Conservation (phyloP, 2,888 invertebrate species). For the Eupithecia tripunctaria region DNA sequence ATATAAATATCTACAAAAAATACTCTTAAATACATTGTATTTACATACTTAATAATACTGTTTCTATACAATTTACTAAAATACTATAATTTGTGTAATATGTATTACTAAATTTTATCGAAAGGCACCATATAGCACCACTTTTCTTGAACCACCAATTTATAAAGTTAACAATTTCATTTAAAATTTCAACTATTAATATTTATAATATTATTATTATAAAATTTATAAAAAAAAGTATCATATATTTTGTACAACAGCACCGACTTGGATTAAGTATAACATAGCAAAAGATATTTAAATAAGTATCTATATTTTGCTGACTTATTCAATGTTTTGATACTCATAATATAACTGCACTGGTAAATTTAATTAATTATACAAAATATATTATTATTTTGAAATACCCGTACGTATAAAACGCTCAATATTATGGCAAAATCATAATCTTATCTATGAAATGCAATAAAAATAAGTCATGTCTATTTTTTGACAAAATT, state of each 20-base stretch:
- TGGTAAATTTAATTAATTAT: not conserved
- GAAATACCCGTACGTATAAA: conserved; percentile 9
- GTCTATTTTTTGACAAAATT: not conserved
- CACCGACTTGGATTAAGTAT: not conserved
- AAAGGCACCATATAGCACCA: conserved; percentile 68
- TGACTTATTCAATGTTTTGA: not conserved
- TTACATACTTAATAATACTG: conserved; percentile 66
- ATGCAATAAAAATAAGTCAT: not conserved
- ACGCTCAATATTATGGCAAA: conserved; percentile 18
- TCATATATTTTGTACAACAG: conserved; percentile 3
- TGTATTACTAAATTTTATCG: conserved; percentile 32
- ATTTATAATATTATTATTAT: too few relatives aligned
- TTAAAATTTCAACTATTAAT: not conserved
- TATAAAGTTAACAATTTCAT: not conserved
- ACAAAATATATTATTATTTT: not conserved
- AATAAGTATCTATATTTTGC: not conserved
- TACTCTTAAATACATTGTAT: conserved; percentile 44
- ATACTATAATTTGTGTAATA: not conserved
- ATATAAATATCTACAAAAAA: conserved; percentile 55
- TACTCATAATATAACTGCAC: not conserved
- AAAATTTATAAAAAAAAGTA: too few relatives aligned
- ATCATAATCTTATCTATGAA: conserved; percentile 3
- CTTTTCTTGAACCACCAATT: conserved; percentile 28
- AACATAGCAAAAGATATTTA: not conserved
- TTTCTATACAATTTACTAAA: conserved; percentile 54